phyloP scores from a whole-genome alignment of 1,140 invertebrate genomes.

The Neuroterus valhalla region DNA sequence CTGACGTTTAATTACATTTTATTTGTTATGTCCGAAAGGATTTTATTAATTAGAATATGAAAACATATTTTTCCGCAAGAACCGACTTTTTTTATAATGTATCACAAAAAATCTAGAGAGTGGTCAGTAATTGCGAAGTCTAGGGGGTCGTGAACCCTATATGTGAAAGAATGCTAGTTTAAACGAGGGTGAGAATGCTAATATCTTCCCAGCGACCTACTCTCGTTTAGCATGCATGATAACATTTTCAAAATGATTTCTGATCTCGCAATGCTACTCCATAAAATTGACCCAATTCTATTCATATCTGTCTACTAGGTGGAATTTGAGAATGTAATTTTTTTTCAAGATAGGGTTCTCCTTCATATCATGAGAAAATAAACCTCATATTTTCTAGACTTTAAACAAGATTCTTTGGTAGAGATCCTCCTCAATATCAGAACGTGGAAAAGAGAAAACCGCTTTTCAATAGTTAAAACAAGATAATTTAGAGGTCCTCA shows the following conservation, averaged over 20 bases:
- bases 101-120: not conserved
- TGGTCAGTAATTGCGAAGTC: conserved; percentile 15
- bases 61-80: not conserved
- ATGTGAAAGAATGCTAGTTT: conserved; percentile 19
- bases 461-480: no score
- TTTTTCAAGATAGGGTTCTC: no score
- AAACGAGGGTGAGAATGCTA: conserved; percentile 55
- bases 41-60: no score
- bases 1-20: no score
- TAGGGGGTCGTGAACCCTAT: conserved; percentile 31
- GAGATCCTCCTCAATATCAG: no score
- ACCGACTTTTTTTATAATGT: not conserved
- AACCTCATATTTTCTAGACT: no score
- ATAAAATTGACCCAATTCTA: conserved; percentile 11
- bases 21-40: no score
- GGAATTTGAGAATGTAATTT: no score
- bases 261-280: conserved; percentile 4
- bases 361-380: no score
- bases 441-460: no score
- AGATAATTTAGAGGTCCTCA: no score
- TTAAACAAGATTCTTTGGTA: no score
- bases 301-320: not conserved
- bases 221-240: conserved; percentile 38
- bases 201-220: conserved; percentile 58
- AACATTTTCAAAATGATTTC: conserved; percentile 28